Percentiles rank a stretch among this genome's conserved stretches.
phyloP scores from a whole-genome alignment of 1,140 invertebrate genomes.

The Tribolium madens region DNA sequence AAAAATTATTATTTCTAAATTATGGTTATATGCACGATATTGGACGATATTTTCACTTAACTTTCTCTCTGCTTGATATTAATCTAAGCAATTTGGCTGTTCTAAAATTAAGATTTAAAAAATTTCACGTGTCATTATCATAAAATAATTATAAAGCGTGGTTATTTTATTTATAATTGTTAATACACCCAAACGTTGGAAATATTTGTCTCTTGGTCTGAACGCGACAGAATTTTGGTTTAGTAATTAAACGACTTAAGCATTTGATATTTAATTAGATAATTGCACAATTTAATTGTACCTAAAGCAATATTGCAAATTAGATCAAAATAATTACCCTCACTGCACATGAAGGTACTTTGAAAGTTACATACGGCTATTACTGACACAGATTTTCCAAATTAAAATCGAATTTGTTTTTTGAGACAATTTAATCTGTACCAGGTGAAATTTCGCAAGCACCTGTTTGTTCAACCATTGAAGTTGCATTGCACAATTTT shows the following conservation, averaged over 20 bases:
- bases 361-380: slow-evolving; percentile 18
- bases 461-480: slow-evolving; percentile 23
- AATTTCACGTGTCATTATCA: slow-evolving; percentile 18
- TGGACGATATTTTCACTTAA: slow-evolving; percentile 29
- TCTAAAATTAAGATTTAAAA: slow-evolving; percentile 17
- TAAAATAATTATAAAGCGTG: background rate
- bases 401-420: background rate
- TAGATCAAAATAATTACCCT: slow-evolving; percentile 25
- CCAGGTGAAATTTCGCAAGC: slow-evolving; percentile 18
- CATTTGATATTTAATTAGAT: background rate
- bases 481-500: slow-evolving; percentile 30
- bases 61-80: slow-evolving; percentile 24
- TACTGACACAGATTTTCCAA: slow-evolving; percentile 30
- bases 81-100: background rate
- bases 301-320: slow-evolving; percentile 10
- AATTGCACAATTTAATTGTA: slow-evolving; percentile 13
- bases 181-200: background rate
- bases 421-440: background rate
- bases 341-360: slow-evolving; percentile 30
- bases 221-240: background rate
- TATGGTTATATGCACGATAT: slow-evolving; percentile 21
- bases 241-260: background rate
- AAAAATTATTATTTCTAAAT: slow-evolving; percentile 15
- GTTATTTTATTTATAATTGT: background rate
- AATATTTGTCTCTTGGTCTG: background rate